Evolutionary conservation across 2,797 vertebrate genomes (phyloP), one percentile per base, ranked within the genome.

Genomic region (Sebastes matsubarae): DNA sequence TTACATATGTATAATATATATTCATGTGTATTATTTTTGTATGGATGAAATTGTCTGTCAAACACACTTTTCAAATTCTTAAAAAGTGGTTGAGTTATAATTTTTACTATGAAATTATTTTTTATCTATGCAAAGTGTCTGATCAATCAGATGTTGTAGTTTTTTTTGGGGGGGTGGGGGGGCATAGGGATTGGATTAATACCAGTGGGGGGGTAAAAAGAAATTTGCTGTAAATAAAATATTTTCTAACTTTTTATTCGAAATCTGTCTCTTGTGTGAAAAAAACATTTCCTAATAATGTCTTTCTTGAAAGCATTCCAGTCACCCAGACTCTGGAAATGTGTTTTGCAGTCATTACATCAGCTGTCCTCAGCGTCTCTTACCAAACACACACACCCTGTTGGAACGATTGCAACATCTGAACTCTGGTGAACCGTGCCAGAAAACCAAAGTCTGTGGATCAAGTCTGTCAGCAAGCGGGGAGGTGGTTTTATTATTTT

Each of bases 151-250:
- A 55, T 76, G 22, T 55, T 46, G n/a, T 61, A 42, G 36, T 16
- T 32, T 12, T 50, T 68, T 66, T 3, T 2, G n/a, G 1, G 1
- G 12, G 9, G 8, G 34, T 12, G 36, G 42, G 10, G 38, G 57
- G 13, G 10, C 58, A n/a, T 24, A 34, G 54, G 69, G 68, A 84
- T 68, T 81, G 66, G 65, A 85, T 89, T 68, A 64, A 86, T 67
- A 66, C 25, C 34, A 55, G 11, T 61, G 29, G 52, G 54, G 42
- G 34, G 75, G 54, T 34, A 36, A 14, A n/a, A 20, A 22, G 54
- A 9, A 52, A 85, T 89, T 77, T 80, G 59, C 68, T 94, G 93
- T 95, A 95, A 95, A 96, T 96, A 96, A 96, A 93, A 88, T 91
- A 87, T 94, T 94, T 95, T 95, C n/a, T 94, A 93, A 93, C 93